Evolutionary conservation across 2,888 invertebrate genomes (phyloP).

Genomic region (Platycheirus rosarum): DNA sequence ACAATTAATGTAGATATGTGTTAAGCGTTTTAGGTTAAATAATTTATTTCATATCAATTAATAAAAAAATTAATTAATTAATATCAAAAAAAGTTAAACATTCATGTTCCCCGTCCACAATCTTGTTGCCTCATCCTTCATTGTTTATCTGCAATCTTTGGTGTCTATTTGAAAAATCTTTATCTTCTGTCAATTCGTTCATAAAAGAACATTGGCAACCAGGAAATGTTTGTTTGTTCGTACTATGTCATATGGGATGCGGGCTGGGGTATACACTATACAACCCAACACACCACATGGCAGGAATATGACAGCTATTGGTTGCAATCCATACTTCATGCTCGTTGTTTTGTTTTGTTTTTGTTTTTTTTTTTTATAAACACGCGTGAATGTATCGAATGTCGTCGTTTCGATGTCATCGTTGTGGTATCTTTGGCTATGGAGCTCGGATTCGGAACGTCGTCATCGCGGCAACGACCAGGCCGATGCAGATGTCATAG

Average conservation of each 20-base stretch:
- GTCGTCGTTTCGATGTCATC: not conserved
- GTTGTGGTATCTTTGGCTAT: not conserved
- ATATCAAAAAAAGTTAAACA: not conserved
- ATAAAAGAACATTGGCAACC: not conserved
- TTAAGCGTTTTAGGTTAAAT: not conserved
- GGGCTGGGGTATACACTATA: not conserved
- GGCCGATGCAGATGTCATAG: not conserved
- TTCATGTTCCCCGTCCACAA: not conserved
- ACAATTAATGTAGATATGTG: not conserved
- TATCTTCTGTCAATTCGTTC: not conserved
- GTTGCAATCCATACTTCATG: not conserved
- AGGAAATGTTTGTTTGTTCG: slow-evolving; percentile 1
- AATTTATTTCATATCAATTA: too few relatives aligned
- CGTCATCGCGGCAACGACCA: too few relatives aligned
- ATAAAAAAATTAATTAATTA: too few relatives aligned
- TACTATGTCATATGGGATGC: not conserved
- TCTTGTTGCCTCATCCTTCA: not conserved
- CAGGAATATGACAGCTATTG: slow-evolving; percentile 12
- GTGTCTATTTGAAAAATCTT: not conserved
- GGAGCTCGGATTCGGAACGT: not conserved
- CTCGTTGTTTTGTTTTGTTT: not conserved
- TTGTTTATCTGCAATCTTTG: slow-evolving; percentile 1
- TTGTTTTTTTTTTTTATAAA: not conserved
- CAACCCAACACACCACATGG: not conserved
- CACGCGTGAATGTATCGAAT: slow-evolving; percentile 7